Percentiles rank a stretch among this genome's conserved stretches.
Conservation (phyloP, 2,113 vertebrate species). For the Excalfactoria chinensis region DNA sequence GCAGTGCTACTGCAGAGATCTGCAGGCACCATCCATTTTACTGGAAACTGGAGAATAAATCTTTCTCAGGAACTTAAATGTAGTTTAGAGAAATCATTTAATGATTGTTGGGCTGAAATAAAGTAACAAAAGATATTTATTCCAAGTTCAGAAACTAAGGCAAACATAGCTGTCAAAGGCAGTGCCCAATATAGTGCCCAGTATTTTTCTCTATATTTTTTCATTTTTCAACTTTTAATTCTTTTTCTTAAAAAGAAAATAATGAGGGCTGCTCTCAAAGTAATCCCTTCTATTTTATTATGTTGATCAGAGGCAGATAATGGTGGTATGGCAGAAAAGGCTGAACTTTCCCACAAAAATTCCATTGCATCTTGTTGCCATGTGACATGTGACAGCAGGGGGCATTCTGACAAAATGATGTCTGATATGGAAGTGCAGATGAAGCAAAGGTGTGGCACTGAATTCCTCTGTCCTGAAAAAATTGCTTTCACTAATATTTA, state of each 20-base stretch:
- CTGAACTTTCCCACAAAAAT: background rate
- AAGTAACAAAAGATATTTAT: background rate
- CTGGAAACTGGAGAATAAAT: background rate
- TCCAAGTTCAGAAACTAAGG: background rate
- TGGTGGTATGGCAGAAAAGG: background rate
- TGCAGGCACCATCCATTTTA: background rate
- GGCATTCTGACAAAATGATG: background rate
- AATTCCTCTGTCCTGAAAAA: background rate
- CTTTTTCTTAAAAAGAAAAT: background rate
- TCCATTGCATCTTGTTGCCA: background rate
- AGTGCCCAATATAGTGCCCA: rapidly evolving
- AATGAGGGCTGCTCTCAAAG: background rate
- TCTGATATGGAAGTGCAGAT: background rate
- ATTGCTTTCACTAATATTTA: background rate
- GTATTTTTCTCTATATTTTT: background rate
- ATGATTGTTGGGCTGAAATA: background rate
- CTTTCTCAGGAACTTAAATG: background rate
- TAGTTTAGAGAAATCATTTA: background rate
- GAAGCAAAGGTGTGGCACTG: background rate
- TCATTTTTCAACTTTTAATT: background rate
- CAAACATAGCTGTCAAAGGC: background rate
- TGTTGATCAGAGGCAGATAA: background rate
- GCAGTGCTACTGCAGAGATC: background rate
- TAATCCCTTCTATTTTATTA: background rate
- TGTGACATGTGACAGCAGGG: background rate